Evolutionary conservation across 2,888 invertebrate genomes (phyloP), one percentile per base, ranked within the genome.

Genomic region (Catocala fraxini): DNA sequence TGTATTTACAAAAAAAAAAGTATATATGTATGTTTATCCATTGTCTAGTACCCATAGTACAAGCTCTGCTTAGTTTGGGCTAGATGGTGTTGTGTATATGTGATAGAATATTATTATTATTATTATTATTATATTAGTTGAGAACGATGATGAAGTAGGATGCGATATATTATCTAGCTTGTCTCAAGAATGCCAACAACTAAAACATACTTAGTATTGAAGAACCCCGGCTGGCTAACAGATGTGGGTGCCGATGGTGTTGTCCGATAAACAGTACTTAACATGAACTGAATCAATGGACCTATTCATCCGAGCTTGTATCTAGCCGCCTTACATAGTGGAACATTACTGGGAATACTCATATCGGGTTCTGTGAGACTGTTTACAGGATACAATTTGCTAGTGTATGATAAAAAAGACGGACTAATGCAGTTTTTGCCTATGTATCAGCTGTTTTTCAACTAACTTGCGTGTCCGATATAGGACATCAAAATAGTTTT

Each of bases 211-310:
- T 59, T 59, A 41, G 54, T 63, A 46, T 15, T 58, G 42, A 63
- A 34, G 57, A 61, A 59, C 48, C 60, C 63, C 73, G 61, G 61
- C 61, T 75, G 77, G 56, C 54, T 42, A 59, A 54, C 75, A 77
- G 56, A 75, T 77, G 76, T 76, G 70, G 46, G 54, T 35, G 49
- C 52, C 42, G 77, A 77, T 76, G 69, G 67, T 59, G 64, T 49
- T 34, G 57, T 11, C 46, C 25, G 77, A 77, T 76, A 76, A 70
- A 75, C 63, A 59, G 63, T 64, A 70, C 73, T 75, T 76, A 74
- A 71, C 57, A 62, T 25, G 73, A 71, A 75, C 53, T 54, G 63
- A 56, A 75, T 76, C 71, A 76, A 76, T 64, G 71, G 51, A 46
- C 15, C 52, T 46, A 59, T 77, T 76, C 69, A 76, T 77, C 49